These are phyloP conservation scores for Lacanobia wlatinum DNA, from an alignment of 2,888 invertebrate genomes.

Conservation along the genomic window DNA sequence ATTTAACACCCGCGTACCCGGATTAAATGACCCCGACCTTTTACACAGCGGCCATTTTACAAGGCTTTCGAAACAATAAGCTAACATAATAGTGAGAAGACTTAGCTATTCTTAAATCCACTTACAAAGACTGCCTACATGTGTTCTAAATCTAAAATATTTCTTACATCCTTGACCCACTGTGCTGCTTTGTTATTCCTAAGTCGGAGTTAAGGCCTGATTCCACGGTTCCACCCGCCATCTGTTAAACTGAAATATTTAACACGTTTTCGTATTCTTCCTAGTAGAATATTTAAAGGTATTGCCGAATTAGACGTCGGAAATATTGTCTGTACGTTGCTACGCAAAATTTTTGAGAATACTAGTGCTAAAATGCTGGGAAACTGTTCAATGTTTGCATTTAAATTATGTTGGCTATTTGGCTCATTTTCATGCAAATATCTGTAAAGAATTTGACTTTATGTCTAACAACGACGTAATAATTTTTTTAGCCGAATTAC, in stretches of 20 bases:
- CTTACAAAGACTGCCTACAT: conserved; percentile 33
- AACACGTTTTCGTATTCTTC: conserved; percentile 18
- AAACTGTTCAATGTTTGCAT: conserved; percentile 2
- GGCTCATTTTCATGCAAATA: conserved; percentile 24
- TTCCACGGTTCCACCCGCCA: not conserved
- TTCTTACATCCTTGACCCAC: conserved; percentile 48
- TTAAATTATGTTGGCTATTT: conserved; percentile 22
- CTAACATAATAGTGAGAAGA: conserved; percentile 15
- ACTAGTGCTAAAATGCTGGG: not conserved
- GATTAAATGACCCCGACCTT: not conserved
- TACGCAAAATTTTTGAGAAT: conserved; percentile 21
- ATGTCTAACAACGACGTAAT: not conserved
- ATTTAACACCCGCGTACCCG: not conserved
- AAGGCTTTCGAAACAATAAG: conserved; percentile 17
- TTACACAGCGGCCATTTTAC: too few species aligned
- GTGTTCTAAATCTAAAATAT: conserved; percentile 44
- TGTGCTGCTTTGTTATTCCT: conserved; percentile 35
- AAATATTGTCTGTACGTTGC: not conserved
- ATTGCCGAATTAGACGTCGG: conserved; percentile 20
- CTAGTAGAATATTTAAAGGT: conserved; percentile 28
- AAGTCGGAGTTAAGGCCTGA: conserved; percentile 6
- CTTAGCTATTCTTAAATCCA: conserved; percentile 48
- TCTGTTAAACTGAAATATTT: conserved; percentile 22
- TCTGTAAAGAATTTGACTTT: conserved; percentile 12
- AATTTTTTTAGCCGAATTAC: not conserved